Evolutionary conservation across 2,888 invertebrate genomes (phyloP).

Genomic region (Bhutanitis thaidina): DNA sequence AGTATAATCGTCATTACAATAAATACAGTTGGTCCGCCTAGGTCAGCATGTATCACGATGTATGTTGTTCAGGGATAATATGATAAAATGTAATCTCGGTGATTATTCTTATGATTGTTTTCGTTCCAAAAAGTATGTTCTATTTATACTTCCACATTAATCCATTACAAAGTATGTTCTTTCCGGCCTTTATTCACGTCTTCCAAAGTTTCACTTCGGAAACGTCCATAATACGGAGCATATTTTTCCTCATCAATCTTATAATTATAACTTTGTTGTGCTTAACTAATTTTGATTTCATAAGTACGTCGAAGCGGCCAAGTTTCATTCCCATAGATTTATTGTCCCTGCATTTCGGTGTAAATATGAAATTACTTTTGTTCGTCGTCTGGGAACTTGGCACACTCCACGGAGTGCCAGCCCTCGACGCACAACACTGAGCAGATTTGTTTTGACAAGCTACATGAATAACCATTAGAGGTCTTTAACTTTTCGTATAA

Average conservation of each 20-base stretch:
- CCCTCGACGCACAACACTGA: background rate
- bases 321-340: background rate
- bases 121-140: no score
- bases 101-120: no score
- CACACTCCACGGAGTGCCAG: background rate
- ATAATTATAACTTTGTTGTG: conserved; percentile 5
- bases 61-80: no score
- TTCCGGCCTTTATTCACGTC: no score
- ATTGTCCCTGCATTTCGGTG: background rate
- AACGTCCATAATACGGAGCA: background rate
- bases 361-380: conserved; percentile 3
- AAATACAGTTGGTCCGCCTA: no score
- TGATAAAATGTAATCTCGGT: no score
- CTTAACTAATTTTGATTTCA: conserved; percentile 7
- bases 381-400: background rate
- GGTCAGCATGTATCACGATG: no score
- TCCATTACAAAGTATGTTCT: no score
- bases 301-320: background rate
- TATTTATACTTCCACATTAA: no score
- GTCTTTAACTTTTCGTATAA: conserved; percentile 7
- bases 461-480: conserved; percentile 15
- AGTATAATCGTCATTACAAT: no score
- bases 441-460: conserved; percentile 12
- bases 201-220: background rate
- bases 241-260: conserved; percentile 3